Evolutionary conservation across 2,888 invertebrate genomes (phyloP), one percentile per base, ranked within the genome.

Genomic region (Myopa testacea): DNA sequence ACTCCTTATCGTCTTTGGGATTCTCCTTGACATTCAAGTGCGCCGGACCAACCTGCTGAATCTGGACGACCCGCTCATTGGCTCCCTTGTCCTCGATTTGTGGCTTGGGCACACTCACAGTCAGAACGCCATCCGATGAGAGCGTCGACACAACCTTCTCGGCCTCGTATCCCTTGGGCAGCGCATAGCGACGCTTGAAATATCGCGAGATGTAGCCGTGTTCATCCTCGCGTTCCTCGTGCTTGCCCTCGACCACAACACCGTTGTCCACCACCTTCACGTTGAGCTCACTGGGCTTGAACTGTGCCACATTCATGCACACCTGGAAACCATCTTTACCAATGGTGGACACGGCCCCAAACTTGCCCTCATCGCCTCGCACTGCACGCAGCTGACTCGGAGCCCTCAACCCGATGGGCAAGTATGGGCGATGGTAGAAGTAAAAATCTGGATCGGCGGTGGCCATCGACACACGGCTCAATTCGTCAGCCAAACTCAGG

Each of bases 221-320:
- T 19, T 93, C 92, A 82, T 94, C 94, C 50, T 92, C 91, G 80
- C 93, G 93, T 79, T 95, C 93, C 84, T 94, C 94, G 84, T 94
- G 95, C 85, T 93, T 94, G 0, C 94, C 95, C 87, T 95, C 94
- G 14, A 95, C 91, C 77, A 93, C 91, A 71, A 93, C 91, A 70
- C 91, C 91, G 82, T 93, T 92, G 12, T 94, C 95, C 0, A 93
- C 91, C 0, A 94, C 94, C 87, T 95, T 95, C 45, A 96, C 95
- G 0, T 91, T 91, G 69, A 96, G 92, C 86, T 96, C 95, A 45
- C 93, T 93, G 0, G 95, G 95, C 12, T 91, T 90, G 84, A 95
- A 96, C 83, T 95, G 94, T 85, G 93, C 93, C 0, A 96, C 95
- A 85, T 96, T 95, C 83, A 95, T 89, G 83, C 92, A 92, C 58